These are phyloP conservation scores for Troides aeacus DNA, from an alignment of 2,888 invertebrate genomes.

Conservation along the genomic window DNA sequence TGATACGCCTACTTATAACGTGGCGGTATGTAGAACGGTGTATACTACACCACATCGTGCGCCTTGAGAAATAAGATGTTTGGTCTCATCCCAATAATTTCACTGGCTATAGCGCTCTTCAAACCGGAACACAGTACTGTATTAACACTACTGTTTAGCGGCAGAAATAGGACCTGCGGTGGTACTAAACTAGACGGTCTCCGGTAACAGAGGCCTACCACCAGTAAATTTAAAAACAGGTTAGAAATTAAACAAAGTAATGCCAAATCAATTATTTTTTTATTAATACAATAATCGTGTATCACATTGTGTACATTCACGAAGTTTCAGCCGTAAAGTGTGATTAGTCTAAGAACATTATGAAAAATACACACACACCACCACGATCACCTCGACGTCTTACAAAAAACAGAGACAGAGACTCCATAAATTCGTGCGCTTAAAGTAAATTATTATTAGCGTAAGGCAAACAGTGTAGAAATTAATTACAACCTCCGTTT, in stretches of 20 bases:
- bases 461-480: constrained; percentile 51
- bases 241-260: constrained; percentile 15
- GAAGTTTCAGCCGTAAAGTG: constrained; percentile 74
- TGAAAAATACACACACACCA: constrained; percentile 58
- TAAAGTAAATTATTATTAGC: constrained; percentile 60
- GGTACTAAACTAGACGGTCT: too few relatives aligned
- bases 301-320: constrained; percentile 77
- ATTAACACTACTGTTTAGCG: too few relatives aligned
- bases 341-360: constrained; percentile 64
- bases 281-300: constrained; percentile 76
- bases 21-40: too few relatives aligned
- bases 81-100: too few relatives aligned
- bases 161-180: too few relatives aligned
- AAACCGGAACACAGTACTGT: too few relatives aligned
- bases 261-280: constrained; percentile 57
- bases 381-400: constrained; percentile 51
- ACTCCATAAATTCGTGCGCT: constrained; percentile 71
- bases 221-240: not conserved
- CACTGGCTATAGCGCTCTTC: too few relatives aligned
- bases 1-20: too few relatives aligned
- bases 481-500: constrained; percentile 59
- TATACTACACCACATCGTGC: too few relatives aligned
- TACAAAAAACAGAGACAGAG: constrained; percentile 23
- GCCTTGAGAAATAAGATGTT: too few relatives aligned
- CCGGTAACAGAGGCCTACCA: too few relatives aligned